phyloP scores from a whole-genome alignment of 2,888 invertebrate species.

The Thysanoteuthis rhombus region DNA sequence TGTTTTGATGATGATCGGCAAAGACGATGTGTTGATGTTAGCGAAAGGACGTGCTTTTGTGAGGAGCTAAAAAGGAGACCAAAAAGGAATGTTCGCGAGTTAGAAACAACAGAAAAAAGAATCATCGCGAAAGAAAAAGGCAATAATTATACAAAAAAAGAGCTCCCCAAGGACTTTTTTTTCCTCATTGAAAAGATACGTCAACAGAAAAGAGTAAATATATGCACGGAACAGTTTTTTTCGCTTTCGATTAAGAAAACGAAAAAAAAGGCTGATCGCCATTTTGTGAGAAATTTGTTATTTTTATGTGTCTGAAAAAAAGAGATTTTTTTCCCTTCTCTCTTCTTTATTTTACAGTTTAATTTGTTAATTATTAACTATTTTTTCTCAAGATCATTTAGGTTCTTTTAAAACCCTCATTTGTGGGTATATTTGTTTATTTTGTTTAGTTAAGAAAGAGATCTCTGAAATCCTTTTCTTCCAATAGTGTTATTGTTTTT shows the following conservation, averaged over 20 bases:
- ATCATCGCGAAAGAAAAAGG: background rate
- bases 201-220: background rate
- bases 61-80: background rate
- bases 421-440: background rate
- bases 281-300: slow-evolving; percentile 25
- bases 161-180: background rate
- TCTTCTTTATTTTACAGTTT: background rate
- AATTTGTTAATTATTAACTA: background rate
- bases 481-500: background rate
- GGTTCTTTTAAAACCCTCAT: background rate
- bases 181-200: background rate
- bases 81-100: background rate
- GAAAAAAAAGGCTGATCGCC: slow-evolving; percentile 16
- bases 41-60: background rate
- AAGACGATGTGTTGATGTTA: slow-evolving; percentile 15
- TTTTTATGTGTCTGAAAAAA: background rate
- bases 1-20: slow-evolving; percentile 27
- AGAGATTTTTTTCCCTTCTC: background rate
- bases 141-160: too few species aligned
- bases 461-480: background rate
- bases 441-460: background rate
- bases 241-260: background rate
- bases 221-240: background rate
- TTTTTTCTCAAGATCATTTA: background rate
- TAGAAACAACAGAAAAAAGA: background rate